phyloP scores from a whole-genome alignment of 2,888 invertebrate genomes.

The Megalurothrips usitatus region DNA sequence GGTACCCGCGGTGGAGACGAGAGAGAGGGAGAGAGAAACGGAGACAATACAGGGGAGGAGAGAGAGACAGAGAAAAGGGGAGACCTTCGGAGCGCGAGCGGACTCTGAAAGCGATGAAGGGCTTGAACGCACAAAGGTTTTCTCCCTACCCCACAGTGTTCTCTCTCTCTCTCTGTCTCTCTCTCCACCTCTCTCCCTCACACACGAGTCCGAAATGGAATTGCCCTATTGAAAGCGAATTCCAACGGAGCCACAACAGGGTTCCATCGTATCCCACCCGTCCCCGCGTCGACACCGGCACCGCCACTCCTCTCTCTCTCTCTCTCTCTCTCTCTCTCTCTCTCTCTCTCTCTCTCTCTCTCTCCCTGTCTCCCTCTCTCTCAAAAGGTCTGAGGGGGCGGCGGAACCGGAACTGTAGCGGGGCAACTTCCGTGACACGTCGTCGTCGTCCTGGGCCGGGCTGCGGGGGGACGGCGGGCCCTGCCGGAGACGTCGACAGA shows the following conservation, averaged over 20 bases:
- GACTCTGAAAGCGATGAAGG: not conserved
- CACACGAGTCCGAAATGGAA: not conserved
- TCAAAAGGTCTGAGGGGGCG: not conserved
- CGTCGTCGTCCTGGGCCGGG: not conserved
- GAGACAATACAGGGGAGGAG: not conserved
- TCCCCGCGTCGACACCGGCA: too few species aligned
- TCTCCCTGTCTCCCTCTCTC: not conserved
- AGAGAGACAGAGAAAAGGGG: not conserved
- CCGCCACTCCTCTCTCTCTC: too few species aligned
- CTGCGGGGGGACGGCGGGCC: not conserved
- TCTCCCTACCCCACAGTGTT: not conserved
- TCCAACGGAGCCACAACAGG: not conserved
- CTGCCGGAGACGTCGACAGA: not conserved
- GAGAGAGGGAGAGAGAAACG: too few species aligned
- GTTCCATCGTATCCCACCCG: not conserved
- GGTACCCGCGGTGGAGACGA: too few species aligned
- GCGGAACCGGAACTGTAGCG: conserved; percentile 10
- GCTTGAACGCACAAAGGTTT: conserved; percentile 2
- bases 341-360: too few species aligned
- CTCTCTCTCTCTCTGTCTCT: too few species aligned
- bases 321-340: too few species aligned
- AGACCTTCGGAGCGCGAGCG: not conserved
- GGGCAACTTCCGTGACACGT: conserved; percentile 19
- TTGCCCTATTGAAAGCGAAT: conserved; percentile 26
- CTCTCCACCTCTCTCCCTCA: too few species aligned